Evolutionary conservation across 2,113 vertebrate genomes (phyloP), one percentile per base, ranked within the genome.

Genomic region (Calonectris borealis): DNA sequence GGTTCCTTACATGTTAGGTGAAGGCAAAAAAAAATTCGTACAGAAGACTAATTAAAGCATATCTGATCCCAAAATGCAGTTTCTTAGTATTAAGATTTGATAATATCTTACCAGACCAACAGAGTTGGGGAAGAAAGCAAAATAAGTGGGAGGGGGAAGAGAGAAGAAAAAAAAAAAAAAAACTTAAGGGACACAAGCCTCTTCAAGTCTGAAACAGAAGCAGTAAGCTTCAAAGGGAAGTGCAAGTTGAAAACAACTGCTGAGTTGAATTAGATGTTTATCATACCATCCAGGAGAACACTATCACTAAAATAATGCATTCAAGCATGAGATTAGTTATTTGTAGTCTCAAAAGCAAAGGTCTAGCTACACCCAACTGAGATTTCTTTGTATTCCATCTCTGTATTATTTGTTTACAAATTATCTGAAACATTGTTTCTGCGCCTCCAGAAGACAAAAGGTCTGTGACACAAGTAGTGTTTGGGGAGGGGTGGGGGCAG

Each of bases 361-460:
- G 54, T 82, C 57, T 79, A 86, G 87, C 66, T 95, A 97, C 91
- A 94, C 91, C 89, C 94, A 94, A 16, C 26, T 49, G 57, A 86
- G 69, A 82, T 71, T 38, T 83, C 83, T 96, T 92, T 95, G 86
- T 92, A 90, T 89, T 86, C 69, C 73, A 89, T 34, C 64, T 48
- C 54, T 6, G 66, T 18, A 65, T 72, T 90, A 80, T 93, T 94
- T 96, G 75, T 96, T 97, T 96, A 96, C 82, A 96, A 80, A 83
- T 24, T 8, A 93, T 55, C 55, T 21, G 21, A 73, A 93, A 94
- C 89, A 88, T 82, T 92, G 88, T 95, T 93, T 75, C 69, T 79
- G 31, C 57, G 40, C 48, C n/a, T 88, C 55, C 55, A 73, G 38
- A 95, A 92, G 85, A 98, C 97, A 98, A 98, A 95, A 96, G 93